Base-by-base conservation (phyloP, 2,888 invertebrate species). In the Neoaliturus tenellus region DNA sequence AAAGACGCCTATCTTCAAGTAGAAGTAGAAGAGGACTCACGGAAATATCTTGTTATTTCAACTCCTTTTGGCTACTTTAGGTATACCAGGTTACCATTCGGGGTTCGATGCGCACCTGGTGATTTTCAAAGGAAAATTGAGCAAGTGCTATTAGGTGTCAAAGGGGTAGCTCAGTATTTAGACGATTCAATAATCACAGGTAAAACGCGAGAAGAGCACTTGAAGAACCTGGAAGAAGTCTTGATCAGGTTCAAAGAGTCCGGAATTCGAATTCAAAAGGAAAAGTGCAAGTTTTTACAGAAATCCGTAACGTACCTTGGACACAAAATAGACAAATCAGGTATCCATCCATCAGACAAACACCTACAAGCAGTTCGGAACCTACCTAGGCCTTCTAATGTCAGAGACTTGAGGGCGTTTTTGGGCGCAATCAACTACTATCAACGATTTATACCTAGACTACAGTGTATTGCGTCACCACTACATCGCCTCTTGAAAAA, bases 31-130 rank as follows among this genome's bases (percentile, higher is more conserved):
- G 39, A 20, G 31, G 10, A n/a, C 25, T 80, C 82, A 8, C 6
- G 33, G 39, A 80, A 81, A 39, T 81, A 81, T 78, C 23, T 81
- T 35, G 71, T 81, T 28, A 81, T 81, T 20, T 33, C 82, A 17
- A 81, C 71, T 17, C 10, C 31, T 6, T n/a, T n/a, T n/a, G 10
- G 58, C 10, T 14, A 58, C 35, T 35, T 35, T 10, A 35, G 35
- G 10, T 35, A 35, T 10, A 35, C 35, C 10, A 35, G 35, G 10
- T 4, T 35, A 35, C 35, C 35, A 10, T 35, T 35, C 35, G 35
- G 35, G 10, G 35, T 35, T 35, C 35, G 35, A 35, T 35, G 35
- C 10, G 35, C 35, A 35, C 35, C 35, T 35, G 35, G 35, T 35
- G 35, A 35, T 8, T 58, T 58, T 58, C 58, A 58, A 20, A 58